Percentiles rank a stretch among this genome's conserved stretches.
Conservation (phyloP, 2,888 invertebrate genomes). For the Eilema griseolum region DNA sequence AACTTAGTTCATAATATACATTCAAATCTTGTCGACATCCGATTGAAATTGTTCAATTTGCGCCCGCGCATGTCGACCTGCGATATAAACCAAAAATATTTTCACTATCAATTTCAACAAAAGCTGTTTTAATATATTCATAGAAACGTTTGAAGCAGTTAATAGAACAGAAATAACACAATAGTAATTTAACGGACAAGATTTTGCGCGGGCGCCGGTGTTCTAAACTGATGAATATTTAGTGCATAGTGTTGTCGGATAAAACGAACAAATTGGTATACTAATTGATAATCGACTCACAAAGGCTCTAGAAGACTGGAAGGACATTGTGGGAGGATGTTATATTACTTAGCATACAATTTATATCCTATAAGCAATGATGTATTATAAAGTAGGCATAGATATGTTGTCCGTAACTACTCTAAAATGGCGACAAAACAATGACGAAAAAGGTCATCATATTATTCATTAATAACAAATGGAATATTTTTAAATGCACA, state of each 20-base stretch:
- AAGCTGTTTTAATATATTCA: conserved; percentile 42
- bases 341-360: not conserved
- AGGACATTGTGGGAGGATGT: not conserved
- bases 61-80: not conserved
- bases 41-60: not conserved
- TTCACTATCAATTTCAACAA: not conserved
- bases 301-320: conserved; percentile 9
- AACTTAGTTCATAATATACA: not conserved
- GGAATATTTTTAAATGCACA: too few species aligned
- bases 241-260: conserved; percentile 44
- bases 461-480: too few species aligned
- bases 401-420: too few species aligned
- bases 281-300: conserved; percentile 38
- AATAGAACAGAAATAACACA: conserved; percentile 39
- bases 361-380: too few species aligned
- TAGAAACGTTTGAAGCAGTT: conserved; percentile 37
- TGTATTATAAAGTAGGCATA: too few species aligned
- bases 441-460: too few species aligned
- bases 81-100: not conserved
- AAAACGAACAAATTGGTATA: conserved; percentile 57
- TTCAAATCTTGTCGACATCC: not conserved
- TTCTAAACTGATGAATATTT: conserved; percentile 49
- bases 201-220: conserved; percentile 28
- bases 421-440: too few species aligned
- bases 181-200: conserved; percentile 36